Evolutionary conservation across 2,888 invertebrate species (phyloP), one percentile per base, ranked within the genome.

Genomic region (Drosophila borborema): DNA sequence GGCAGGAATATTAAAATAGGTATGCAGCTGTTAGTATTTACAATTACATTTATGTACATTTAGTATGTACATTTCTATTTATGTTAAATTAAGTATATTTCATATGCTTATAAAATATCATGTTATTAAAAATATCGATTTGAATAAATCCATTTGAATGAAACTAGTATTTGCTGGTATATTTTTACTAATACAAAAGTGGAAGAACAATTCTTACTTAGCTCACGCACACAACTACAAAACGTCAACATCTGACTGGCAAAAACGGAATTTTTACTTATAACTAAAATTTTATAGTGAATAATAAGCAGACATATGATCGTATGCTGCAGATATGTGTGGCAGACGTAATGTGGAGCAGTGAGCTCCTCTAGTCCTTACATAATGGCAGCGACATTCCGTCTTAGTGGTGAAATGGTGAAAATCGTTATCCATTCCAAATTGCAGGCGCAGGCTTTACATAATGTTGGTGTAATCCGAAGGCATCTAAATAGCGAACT

Each of bases 401-500:
- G 81, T 40, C 45, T 66, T 55, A 20, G 41, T 40, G 45, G 58
- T 43, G 51, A 51, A 43, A 36, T 68, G 9, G 45, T 54, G 1
- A 51, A 46, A 10, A 36, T 40, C 10, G 23, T 63, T 5, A 31
- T 62, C 56, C 62, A 73, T 38, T 34, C 51, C 12, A 31, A 64
- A 2, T 23, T 55, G 20, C 55, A 59, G 20, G 8, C 34, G 45
- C 64, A 49, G 23, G 6, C 56, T 4, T 14, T n/a, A 18, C 34
- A 60, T 3, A 66, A 46, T 20, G 28, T 48, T 36, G 28, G 53
- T 1, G 10, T 62, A 31, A 31, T 67, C 20, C 80, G 64, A 18
- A 75, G 77, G 2, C 14, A 34, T 9, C 45, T 77, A n/a, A 77
- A 67, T 59, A 74, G 67, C 6, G 98, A 98, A 94, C 95, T 98